These are phyloP conservation scores for Mellilla xanthometata DNA, from an alignment of 2,888 invertebrate species.

Conservation along the genomic window DNA sequence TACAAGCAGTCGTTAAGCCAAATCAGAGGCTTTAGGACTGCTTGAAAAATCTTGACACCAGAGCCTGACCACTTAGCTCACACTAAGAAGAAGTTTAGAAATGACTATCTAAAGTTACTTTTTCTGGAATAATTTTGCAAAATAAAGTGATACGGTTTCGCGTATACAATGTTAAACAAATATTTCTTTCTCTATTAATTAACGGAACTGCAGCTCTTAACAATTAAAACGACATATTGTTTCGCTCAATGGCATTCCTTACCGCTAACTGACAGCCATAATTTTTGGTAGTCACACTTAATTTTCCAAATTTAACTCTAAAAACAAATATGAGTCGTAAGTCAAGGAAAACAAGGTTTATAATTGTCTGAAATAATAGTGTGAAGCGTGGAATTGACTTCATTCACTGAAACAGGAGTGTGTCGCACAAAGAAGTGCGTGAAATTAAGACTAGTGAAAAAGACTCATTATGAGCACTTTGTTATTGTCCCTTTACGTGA, in stretches of 20 bases:
- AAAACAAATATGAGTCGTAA: conserved; percentile 32
- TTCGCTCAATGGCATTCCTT: conserved; percentile 48
- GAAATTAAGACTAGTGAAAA: conserved; percentile 61
- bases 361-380: conserved; percentile 25
- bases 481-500: conserved; percentile 10
- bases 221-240: conserved; percentile 41
- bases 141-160: too few relatives aligned
- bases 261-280: conserved; percentile 43
- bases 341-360: conserved; percentile 22
- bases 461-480: conserved; percentile 51
- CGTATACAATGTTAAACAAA: conserved; percentile 15
- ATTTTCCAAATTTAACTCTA: conserved; percentile 19
- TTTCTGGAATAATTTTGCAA: too few relatives aligned
- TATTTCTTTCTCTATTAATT: conserved; percentile 14
- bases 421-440: conserved; percentile 54
- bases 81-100: too few relatives aligned
- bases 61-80: too few relatives aligned
- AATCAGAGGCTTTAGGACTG: too few relatives aligned
- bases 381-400: conserved; percentile 34
- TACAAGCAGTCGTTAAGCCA: too few relatives aligned
- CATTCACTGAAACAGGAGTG: conserved; percentile 60
- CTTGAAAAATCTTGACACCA: too few relatives aligned
- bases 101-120: too few relatives aligned
- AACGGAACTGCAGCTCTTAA: conserved; percentile 22
- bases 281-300: conserved; percentile 47